Base-by-base conservation (phyloP, 2,113 vertebrate genomes). In the Lucifuga dentata region DNA sequence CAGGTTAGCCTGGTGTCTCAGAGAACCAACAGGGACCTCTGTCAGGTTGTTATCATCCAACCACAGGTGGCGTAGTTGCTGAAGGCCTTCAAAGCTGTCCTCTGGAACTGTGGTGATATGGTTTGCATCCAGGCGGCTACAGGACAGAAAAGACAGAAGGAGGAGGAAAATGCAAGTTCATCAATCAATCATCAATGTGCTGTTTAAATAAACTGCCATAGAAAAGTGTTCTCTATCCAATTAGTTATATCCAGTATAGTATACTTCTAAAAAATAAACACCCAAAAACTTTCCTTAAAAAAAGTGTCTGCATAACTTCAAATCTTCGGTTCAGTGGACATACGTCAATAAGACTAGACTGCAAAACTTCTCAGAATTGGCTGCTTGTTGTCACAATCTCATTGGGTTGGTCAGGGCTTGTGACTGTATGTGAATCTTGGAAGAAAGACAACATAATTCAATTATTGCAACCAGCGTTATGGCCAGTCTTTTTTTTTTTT, bases 41-140 rank as follows among this genome's bases (percentile, higher is more conserved):
- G 92, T 94, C 86, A 99, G 80, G 50, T 94, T 95, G 91, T 99
- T 99, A 87, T 99, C 98, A 29, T 99, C 98, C 78, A 99, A 62
- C 98, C 98, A 99, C 44, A 99, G 94, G 90, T 99, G 96, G 32
- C 98, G 93, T 19, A 99, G 83, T 86, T 99, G 98, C 73, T 95
- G 86, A 0, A 99, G 95, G 1, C 94, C 95, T 87, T 98, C 93
- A 32, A 99, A 99, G 63, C 98, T 99, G 85, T 96, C 94, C 38
- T 96, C 94, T 0, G 97, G 96, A 16, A 99, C 96, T 5, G 86
- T 80, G 20, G 93, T 95, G 20, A 99, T 98, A 35, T 99, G 98
- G 86, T 99, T 99, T 0, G 98, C 98, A 88, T 99, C 98, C 40
- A 99, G 89, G 17, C 98, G 96, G 73, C 98, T 99, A 6, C 0